Evolutionary conservation across 2,113 vertebrate species (phyloP).

Genomic region (Nycticebus coucang): DNA sequence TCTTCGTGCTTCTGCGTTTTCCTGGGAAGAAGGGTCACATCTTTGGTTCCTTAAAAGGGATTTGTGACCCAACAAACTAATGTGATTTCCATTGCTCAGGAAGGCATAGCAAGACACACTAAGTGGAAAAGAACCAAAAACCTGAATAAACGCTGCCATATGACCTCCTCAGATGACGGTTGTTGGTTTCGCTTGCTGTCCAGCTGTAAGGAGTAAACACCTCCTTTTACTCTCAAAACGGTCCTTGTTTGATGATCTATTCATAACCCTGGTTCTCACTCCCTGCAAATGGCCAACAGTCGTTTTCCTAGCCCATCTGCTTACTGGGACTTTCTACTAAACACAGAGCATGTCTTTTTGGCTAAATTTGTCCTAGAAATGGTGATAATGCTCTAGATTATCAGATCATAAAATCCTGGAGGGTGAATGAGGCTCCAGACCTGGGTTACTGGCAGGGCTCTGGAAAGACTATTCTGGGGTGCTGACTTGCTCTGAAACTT

Average conservation of each 20-base stretch:
- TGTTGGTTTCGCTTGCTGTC: neutral
- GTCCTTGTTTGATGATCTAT: neutral
- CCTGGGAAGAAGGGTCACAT: neutral
- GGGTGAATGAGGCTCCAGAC: neutral
- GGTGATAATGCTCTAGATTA: constrained; percentile 5
- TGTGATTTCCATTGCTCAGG: neutral
- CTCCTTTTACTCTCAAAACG: neutral
- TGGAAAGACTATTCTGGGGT: neutral
- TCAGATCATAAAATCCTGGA: constrained; percentile 13
- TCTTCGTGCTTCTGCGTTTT: neutral
- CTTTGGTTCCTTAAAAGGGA: neutral
- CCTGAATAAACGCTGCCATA: neutral
- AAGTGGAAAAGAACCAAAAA: constrained; percentile 13
- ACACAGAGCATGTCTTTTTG: neutral
- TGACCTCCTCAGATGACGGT: neutral
- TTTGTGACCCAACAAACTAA: neutral
- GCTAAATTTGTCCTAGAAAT: neutral
- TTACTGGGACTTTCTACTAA: neutral
- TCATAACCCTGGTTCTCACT: neutral
- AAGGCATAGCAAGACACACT: constrained; percentile 2
- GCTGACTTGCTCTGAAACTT: neutral
- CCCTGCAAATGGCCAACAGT: neutral
- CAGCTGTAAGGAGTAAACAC: neutral
- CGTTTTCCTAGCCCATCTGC: neutral
- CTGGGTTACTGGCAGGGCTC: neutral